These are phyloP conservation scores for Acanthochromis polyacanthus DNA, from an alignment of 2,113 vertebrate genomes.

Conservation along the genomic window DNA sequence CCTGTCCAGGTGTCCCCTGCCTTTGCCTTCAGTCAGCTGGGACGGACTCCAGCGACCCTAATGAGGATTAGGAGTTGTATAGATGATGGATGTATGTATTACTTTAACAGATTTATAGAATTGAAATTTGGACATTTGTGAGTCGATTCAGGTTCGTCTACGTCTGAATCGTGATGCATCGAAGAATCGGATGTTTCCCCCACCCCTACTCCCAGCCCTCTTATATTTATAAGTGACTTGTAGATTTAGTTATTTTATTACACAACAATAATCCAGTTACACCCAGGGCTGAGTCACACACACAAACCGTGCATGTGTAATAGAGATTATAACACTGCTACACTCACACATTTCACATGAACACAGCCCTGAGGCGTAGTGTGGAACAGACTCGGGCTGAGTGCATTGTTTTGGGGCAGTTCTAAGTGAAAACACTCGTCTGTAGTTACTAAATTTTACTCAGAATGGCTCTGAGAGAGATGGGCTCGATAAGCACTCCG, in stretches of 20 bases:
- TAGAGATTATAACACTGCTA: background rate
- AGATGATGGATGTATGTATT: too few relatives aligned
- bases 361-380: slow-evolving; percentile 38
- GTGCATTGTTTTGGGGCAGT: slow-evolving; percentile 51
- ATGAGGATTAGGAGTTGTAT: too few relatives aligned
- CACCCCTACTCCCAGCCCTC: too few relatives aligned
- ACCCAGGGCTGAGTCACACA: slow-evolving; percentile 24
- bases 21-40: too few relatives aligned
- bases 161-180: too few relatives aligned
- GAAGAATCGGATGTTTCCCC: too few relatives aligned
- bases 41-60: too few relatives aligned
- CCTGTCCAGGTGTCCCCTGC: too few relatives aligned
- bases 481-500: slow-evolving; percentile 34
- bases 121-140: too few relatives aligned
- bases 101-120: too few relatives aligned
- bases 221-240: too few relatives aligned
- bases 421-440: slow-evolving; percentile 60
- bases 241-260: background rate
- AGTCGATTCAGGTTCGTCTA: too few relatives aligned
- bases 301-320: slow-evolving; percentile 11
- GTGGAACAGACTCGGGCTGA: slow-evolving; percentile 12
- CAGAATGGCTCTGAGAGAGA: slow-evolving; percentile 41
- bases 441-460: slow-evolving; percentile 55
- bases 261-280: background rate
- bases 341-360: slow-evolving; percentile 36